These are phyloP conservation scores for Plotosus lineatus DNA, from an alignment of 2,113 vertebrate species.

Conservation along the genomic window DNA sequence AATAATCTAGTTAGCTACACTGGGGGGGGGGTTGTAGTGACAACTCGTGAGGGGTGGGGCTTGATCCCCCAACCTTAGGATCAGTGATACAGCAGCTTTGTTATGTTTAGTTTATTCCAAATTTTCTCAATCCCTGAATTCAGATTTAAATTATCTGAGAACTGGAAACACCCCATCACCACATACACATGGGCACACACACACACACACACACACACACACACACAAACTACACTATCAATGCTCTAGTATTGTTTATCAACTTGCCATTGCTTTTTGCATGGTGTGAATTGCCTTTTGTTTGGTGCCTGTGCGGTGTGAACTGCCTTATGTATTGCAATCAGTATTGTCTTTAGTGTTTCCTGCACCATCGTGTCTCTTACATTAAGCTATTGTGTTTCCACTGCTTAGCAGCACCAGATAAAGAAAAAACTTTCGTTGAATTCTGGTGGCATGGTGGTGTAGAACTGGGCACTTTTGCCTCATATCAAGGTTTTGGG, in stretches of 20 bases:
- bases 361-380: neutral
- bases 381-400: neutral
- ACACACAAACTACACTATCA: neutral
- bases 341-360: neutral
- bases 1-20: too few species aligned
- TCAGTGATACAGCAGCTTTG: too few species aligned
- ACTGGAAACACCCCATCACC: neutral
- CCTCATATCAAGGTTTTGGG: too few species aligned
- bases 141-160: neutral
- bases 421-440: neutral
- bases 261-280: neutral
- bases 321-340: neutral
- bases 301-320: neutral
- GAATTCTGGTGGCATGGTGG: too few species aligned
- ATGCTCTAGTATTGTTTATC: neutral
- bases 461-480: too few species aligned
- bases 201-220: neutral
- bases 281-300: neutral
- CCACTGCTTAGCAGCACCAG: neutral
- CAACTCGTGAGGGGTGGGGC: too few species aligned
- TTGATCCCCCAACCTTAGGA: too few species aligned
- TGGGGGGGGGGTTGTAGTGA: too few species aligned
- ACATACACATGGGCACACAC: neutral
- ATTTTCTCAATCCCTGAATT: neutral
- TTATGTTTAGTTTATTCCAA: neutral